Percentiles rank a stretch among this genome's conserved stretches.
phyloP scores from a whole-genome alignment of 2,888 invertebrate genomes.

The Diaprepes abbreviatus region DNA sequence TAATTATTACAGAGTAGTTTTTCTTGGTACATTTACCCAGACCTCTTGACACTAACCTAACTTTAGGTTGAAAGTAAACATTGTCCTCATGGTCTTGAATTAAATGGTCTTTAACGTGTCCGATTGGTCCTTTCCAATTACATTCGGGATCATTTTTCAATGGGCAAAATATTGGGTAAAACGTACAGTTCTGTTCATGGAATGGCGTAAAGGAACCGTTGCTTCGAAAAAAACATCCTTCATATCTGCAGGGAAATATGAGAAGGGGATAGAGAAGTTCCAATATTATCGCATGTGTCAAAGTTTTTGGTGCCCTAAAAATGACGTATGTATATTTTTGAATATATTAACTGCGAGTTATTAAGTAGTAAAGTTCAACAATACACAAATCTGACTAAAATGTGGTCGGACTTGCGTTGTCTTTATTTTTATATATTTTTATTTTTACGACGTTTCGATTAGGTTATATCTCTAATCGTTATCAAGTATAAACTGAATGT shows the following conservation, averaged over 20 bases:
- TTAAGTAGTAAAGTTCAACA: too few species aligned
- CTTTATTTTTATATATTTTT: too few species aligned
- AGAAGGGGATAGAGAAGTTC: constrained; percentile 51
- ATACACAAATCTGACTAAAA: too few species aligned
- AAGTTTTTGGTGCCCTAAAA: constrained; percentile 49
- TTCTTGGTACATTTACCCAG: constrained; percentile 9
- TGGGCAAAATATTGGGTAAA: constrained; percentile 32
- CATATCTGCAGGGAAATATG: constrained; percentile 46
- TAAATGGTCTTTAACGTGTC: constrained; percentile 43
- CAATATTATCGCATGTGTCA: constrained; percentile 55
- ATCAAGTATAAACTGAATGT: too few species aligned
- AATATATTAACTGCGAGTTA: too few species aligned
- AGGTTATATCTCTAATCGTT: too few species aligned
- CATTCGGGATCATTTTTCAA: constrained; percentile 45
- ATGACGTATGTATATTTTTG: too few species aligned
- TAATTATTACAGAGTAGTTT: constrained; percentile 31
- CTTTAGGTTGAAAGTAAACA: constrained; percentile 47
- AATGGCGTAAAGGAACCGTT: constrained; percentile 19
- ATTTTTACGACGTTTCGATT: too few species aligned
- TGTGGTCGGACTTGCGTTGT: too few species aligned
- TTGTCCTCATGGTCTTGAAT: constrained; percentile 41
- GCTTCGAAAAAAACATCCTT: constrained; percentile 29
- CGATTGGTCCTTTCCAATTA: constrained; percentile 45
- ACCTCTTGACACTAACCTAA: constrained; percentile 3
- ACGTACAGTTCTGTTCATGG: constrained; percentile 39